Percentiles rank a stretch among this genome's conserved stretches.
Evolutionary conservation across 2,113 vertebrate genomes (phyloP).

Genomic region (Nerophis lumbriciformis): DNA sequence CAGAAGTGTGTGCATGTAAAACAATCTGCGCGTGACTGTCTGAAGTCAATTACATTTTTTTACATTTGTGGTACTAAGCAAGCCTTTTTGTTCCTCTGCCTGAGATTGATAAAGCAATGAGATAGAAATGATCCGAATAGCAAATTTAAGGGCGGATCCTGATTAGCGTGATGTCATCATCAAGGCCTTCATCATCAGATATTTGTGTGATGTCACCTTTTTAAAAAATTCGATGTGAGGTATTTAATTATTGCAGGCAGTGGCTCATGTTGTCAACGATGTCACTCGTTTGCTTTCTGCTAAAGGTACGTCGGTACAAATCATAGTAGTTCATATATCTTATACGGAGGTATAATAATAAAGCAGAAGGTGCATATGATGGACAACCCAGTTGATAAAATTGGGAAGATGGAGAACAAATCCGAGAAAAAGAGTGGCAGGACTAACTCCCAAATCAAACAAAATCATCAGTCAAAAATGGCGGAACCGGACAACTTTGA

Average conservation of each 20-base stretch:
- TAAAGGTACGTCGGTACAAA: not conserved
- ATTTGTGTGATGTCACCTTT: conserved; percentile 6
- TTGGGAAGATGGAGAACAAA: not conserved
- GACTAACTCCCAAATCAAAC: not conserved
- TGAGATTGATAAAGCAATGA: not conserved
- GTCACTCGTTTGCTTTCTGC: not conserved
- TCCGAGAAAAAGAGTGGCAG: not conserved
- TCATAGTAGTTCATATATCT: not conserved
- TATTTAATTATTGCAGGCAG: not conserved
- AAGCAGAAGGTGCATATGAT: not conserved
- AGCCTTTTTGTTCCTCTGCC: not conserved
- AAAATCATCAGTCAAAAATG: not conserved
- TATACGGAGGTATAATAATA: not conserved
- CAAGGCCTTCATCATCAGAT: conserved; percentile 6
- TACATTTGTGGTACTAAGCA: no score
- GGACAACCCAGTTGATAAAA: not conserved
- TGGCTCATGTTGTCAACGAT: not conserved
- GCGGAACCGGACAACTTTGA: not conserved
- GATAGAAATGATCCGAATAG: not conserved
- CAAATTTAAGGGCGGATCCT: no score
- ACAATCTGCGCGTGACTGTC: no score
- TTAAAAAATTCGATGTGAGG: not conserved
- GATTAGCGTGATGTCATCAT: not conserved
- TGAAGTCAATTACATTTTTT: no score
- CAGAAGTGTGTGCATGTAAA: no score